Evolutionary conservation across 2,888 invertebrate genomes (phyloP).

Genomic region (Gandaritis pyraliata): DNA sequence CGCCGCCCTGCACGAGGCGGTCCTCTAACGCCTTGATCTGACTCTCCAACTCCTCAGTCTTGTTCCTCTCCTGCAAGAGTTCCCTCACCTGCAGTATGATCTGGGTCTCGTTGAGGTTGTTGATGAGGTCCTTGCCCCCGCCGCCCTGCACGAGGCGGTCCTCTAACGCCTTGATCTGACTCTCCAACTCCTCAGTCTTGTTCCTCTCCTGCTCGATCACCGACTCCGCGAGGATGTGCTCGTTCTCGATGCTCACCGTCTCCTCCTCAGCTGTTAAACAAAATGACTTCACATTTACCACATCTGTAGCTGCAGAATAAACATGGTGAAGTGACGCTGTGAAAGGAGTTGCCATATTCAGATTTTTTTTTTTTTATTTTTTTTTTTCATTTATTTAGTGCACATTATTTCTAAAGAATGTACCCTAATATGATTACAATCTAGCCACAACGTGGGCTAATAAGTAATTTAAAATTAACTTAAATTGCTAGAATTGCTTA

Average conservation of each 20-base stretch:
- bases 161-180: slow-evolving; percentile 93
- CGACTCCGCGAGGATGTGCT: slow-evolving; percentile 72
- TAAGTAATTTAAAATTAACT: no score
- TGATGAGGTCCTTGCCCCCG: slow-evolving; percentile 92
- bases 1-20: slow-evolving; percentile 95
- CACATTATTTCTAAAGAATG: no score
- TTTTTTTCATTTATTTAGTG: no score
- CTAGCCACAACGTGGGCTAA: no score
- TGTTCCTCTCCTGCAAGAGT: no score
- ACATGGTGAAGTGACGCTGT: no score
- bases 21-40: slow-evolving; percentile 95
- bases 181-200: slow-evolving; percentile 90
- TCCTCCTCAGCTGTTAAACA: slow-evolving; percentile 64
- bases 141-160: slow-evolving; percentile 97
- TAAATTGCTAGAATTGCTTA: no score
- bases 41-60: slow-evolving; percentile 58
- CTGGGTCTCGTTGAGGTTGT: slow-evolving; percentile 97
- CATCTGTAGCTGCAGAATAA: no score
- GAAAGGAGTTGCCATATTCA: no score
- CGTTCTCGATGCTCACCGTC: slow-evolving; percentile 76
- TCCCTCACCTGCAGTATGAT: slow-evolving; percentile 75
- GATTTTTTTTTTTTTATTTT: no score
- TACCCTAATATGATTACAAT: no score
- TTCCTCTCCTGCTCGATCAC: slow-evolving; percentile 88
- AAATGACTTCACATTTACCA: background rate